A percentile compares a stretch with the other conserved stretches of the same genome.
Conservation (phyloP, 2,888 invertebrate species). For the Drosophila koepferae region DNA sequence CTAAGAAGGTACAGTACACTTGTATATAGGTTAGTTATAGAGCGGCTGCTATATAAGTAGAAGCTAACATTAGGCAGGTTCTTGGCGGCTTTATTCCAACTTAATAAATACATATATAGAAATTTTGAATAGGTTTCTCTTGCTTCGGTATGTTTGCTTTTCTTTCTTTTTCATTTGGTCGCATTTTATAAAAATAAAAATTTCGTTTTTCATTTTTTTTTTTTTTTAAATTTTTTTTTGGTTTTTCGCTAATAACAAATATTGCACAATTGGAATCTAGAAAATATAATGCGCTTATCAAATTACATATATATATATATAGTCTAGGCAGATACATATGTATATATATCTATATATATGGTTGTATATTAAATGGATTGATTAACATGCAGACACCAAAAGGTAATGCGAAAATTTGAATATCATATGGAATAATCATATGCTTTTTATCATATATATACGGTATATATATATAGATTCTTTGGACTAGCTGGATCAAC, state of each 20-base stretch:
- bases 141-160: conserved; percentile 32
- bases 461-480: conserved; percentile 5
- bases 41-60: conserved; percentile 56
- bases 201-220: conserved; percentile 37
- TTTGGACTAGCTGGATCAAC: conserved; percentile 17
- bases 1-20: conserved; percentile 76
- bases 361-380: conserved; percentile 58
- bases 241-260: conserved; percentile 67
- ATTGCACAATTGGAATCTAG: conserved; percentile 76
- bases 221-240: conserved; percentile 14
- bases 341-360: conserved; percentile 20
- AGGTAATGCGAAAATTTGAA: conserved; percentile 60
- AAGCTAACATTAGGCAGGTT: conserved; percentile 63
- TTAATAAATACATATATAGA: conserved; percentile 25
- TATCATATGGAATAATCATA: conserved; percentile 63
- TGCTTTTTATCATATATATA: conserved; percentile 24
- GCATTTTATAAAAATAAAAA: conserved; percentile 78
- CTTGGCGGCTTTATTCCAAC: conserved; percentile 48
- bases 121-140: conserved; percentile 35
- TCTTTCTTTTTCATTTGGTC: conserved; percentile 60
- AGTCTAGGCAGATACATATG: conserved; percentile 47
- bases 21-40: conserved; percentile 65
- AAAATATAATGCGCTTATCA: conserved; percentile 74
- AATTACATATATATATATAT: conserved; percentile 49
- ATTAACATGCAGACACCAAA: conserved; percentile 77